Evolutionary conservation across 2,888 invertebrate species (phyloP).

Genomic region (Rapana venosa): DNA sequence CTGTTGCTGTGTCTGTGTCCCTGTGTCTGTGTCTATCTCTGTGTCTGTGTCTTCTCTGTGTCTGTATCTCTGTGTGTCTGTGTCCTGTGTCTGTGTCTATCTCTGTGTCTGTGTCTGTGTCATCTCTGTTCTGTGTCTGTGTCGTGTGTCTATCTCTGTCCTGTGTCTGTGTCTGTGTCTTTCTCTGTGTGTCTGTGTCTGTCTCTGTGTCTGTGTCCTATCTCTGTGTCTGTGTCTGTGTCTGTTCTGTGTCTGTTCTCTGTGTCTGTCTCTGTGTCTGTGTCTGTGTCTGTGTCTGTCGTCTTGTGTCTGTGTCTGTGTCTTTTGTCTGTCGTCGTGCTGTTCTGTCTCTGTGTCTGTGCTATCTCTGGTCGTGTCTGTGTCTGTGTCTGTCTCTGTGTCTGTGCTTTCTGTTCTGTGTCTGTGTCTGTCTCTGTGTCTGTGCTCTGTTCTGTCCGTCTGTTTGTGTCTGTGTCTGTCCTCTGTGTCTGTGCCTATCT

Average conservation of each 20-base stretch:
- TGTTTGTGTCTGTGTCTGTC: neutral
- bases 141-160: neutral
- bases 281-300: neutral
- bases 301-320: neutral
- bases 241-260: slow-evolving; percentile 5
- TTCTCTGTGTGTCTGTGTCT: neutral
- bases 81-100: no score
- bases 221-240: neutral
- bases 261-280: neutral
- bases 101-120: no score
- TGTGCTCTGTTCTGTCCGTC: neutral
- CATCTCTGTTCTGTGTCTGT: slow-evolving; percentile 22
- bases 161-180: neutral
- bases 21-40: no score
- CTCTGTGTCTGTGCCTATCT: neutral
- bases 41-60: no score
- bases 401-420: neutral
- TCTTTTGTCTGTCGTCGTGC: neutral
- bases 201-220: neutral
- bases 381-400: neutral
- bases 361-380: neutral
- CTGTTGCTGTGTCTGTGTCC: no score
- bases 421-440: neutral
- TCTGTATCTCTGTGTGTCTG: no score
- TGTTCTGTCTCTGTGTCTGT: neutral